Percentiles rank a stretch among this genome's conserved stretches.
Evolutionary conservation across 64 coral and sea anemone genomes (phyloP).

Genomic region (Pocillopora verrucosa): DNA sequence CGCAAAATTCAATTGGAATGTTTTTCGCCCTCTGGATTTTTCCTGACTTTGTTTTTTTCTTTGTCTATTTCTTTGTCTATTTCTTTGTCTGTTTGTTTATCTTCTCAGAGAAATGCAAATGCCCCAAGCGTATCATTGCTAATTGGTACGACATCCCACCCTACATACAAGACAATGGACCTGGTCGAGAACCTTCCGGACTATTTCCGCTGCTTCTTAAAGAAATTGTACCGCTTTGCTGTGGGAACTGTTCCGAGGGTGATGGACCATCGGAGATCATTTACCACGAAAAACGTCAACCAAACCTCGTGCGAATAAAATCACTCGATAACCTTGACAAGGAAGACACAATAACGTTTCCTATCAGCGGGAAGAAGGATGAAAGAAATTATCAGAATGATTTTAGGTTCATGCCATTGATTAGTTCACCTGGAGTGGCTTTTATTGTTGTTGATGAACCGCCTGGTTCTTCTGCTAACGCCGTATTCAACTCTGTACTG

Average conservation of each 20-base stretch:
- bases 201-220: constrained; percentile 71
- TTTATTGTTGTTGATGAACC: constrained; percentile 88
- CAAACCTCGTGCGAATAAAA: constrained; percentile 38
- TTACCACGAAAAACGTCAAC: not conserved
- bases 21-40: not conserved
- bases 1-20: too few relatives aligned
- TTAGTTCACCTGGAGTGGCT: constrained; percentile 84
- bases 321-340: constrained; percentile 12
- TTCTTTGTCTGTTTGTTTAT: not conserved
- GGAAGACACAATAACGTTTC: constrained; percentile 69
- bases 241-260: constrained; percentile 78
- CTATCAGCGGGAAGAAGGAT: constrained; percentile 79
- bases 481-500: constrained; percentile 81
- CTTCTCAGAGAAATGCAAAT: constrained; percentile 88
- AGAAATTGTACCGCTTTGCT: constrained; percentile 60
- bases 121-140: constrained; percentile 65
- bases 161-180: constrained; percentile 33
- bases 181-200: constrained; percentile 5
- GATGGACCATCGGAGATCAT: constrained; percentile 38
- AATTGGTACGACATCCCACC: constrained; percentile 88
- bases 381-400: constrained; percentile 65
- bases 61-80: constrained; percentile 1
- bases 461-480: constrained; percentile 74
- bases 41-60: not conserved
- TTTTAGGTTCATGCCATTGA: constrained; percentile 74